Evolutionary conservation across 1,140 invertebrate species (phyloP), one percentile per base, ranked within the genome.

Genomic region (Apolygus lucorum): DNA sequence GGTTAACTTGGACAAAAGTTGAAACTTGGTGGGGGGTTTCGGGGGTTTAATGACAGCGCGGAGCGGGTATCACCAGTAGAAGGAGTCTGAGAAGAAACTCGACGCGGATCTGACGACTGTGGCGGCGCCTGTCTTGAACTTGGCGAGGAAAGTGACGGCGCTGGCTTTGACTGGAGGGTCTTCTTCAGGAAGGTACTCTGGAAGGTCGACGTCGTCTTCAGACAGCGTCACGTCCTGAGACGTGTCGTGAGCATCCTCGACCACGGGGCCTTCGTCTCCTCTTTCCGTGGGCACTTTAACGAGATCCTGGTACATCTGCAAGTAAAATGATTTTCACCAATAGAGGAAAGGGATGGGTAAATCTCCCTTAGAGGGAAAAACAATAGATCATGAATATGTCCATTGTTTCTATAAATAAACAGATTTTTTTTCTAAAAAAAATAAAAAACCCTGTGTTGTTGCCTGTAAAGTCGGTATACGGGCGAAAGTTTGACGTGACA

Each of bases 1-100:
- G n/a, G n/a, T n/a, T n/a, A n/a, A n/a, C n/a, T n/a, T n/a, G n/a
- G n/a, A n/a, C n/a, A n/a, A n/a, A n/a, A n/a, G n/a, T n/a, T n/a
- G n/a, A n/a, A n/a, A n/a, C n/a, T n/a, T n/a, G n/a, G n/a, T n/a
- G n/a, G n/a, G n/a, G n/a, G n/a, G n/a, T n/a, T n/a, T n/a, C n/a
- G n/a, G n/a, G n/a, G n/a, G n/a, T n/a, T n/a, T n/a, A n/a, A n/a
- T n/a, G n/a, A n/a, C n/a, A n/a, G n/a, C n/a, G n/a, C n/a, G n/a
- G n/a, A n/a, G n/a, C n/a, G n/a, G n/a, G n/a, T n/a, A n/a, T 72
- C 71, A 72, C 71, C 71, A 72, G 54, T 72, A 72, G 28, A 72
- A 72, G 11, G 71, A 68, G 28, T 69, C 63, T 27, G 68, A 68
- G 21, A 72, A 63, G 21, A 72, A 67, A 2, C 67, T 21, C 1